Conservation (phyloP, 1,140 invertebrate species). For the Pollicipes pollicipes region DNA sequence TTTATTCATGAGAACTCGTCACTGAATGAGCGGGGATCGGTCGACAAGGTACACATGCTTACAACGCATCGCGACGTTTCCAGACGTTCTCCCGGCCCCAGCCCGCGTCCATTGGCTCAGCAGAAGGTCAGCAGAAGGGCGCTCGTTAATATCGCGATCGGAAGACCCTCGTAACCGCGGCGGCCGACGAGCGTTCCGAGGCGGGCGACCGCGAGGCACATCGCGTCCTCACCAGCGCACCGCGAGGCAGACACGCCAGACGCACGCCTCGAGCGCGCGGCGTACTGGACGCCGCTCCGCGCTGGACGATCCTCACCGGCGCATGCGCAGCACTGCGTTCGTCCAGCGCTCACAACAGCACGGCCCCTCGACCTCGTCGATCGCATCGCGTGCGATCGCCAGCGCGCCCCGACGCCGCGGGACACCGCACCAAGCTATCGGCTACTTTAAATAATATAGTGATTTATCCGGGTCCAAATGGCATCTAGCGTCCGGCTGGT, state of each 20-base stretch:
- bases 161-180: neutral
- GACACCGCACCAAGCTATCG: neutral
- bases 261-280: too few relatives aligned
- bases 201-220: neutral
- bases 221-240: neutral
- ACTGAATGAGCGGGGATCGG: neutral
- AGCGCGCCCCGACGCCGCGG: too few relatives aligned
- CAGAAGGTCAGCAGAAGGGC: neutral
- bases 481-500: neutral
- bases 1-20: neutral
- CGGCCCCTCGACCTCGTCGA: neutral
- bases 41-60: neutral
- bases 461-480: neutral
- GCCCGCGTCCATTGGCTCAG: neutral
- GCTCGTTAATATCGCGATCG: neutral
- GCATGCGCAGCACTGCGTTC: neutral
- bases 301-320: too few relatives aligned
- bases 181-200: neutral
- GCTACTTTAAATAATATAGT: slow-evolving; percentile 1
- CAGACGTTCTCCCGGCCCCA: too few relatives aligned
- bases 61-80: neutral
- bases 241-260: too few relatives aligned
- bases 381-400: neutral
- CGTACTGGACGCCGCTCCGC: too few relatives aligned
- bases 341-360: neutral